phyloP scores from a whole-genome alignment of 2,797 vertebrate genomes.

The Ctenopoma kingsleyae region DNA sequence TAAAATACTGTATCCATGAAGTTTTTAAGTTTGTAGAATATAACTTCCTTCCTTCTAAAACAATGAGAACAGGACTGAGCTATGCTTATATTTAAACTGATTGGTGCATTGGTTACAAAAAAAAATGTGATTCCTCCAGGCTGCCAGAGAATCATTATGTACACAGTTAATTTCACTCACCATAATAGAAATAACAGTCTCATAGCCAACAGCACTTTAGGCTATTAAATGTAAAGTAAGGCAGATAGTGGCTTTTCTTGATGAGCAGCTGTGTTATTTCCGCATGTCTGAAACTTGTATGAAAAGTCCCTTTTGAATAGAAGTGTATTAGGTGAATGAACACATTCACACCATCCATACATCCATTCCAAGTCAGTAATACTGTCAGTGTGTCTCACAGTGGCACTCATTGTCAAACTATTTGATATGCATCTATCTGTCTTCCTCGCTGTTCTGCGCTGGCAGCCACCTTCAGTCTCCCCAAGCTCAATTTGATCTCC shows the following conservation, averaged over 20 bases:
- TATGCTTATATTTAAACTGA: conserved; percentile 25
- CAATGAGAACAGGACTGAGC: neutral
- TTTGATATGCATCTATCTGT: conserved; percentile 71
- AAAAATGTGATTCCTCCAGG: conserved; percentile 6
- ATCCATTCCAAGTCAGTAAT: conserved; percentile 48
- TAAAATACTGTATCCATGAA: too few species aligned
- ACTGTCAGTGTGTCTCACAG: conserved; percentile 23
- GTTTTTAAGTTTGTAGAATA: neutral
- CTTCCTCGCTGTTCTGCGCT: conserved; percentile 65
- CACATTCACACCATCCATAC: conserved; percentile 39
- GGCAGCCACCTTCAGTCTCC: conserved; percentile 71
- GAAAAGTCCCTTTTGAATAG: conserved; percentile 35
- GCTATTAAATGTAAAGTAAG: conserved; percentile 54
- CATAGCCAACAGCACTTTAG: conserved; percentile 45
- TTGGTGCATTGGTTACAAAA: conserved; percentile 13
- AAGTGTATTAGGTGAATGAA: conserved; percentile 19
- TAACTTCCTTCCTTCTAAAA: neutral
- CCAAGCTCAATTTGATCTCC: conserved; percentile 77
- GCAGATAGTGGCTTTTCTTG: conserved; percentile 27
- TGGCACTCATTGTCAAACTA: conserved; percentile 46
- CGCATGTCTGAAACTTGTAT: conserved; percentile 38
- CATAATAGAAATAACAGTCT: conserved; percentile 53
- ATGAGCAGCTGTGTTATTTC: conserved; percentile 44
- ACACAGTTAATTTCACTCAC: conserved; percentile 44
- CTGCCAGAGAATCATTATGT: conserved; percentile 42